These are phyloP conservation scores for Cherax quadricarinatus DNA, from an alignment of 1,140 invertebrate species.

Conservation along the genomic window DNA sequence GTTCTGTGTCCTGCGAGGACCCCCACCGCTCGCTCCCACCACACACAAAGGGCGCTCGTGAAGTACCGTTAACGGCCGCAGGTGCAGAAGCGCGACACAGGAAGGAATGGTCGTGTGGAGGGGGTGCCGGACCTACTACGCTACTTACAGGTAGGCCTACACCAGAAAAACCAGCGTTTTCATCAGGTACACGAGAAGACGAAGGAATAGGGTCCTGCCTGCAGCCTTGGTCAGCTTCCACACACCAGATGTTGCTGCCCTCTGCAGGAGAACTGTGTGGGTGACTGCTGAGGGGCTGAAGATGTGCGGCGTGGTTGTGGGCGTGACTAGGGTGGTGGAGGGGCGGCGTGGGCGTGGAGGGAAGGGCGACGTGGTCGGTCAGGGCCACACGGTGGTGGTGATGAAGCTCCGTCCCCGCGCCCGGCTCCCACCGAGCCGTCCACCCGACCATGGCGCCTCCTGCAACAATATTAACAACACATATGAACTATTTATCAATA, in stretches of 20 bases:
- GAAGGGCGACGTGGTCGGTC: constrained; percentile 1
- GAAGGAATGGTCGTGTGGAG: background rate
- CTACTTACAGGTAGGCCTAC: background rate
- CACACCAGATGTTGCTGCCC: background rate
- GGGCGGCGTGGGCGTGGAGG: background rate
- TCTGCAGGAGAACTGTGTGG: background rate
- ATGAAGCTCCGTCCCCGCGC: background rate
- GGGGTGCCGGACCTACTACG: background rate
- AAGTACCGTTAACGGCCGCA: constrained; percentile 4
- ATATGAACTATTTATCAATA: too few species aligned
- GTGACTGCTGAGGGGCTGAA: background rate
- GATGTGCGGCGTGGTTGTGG: constrained; percentile 17
- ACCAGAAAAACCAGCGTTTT: background rate
- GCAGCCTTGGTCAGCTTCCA: background rate
- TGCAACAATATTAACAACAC: constrained; percentile 27
- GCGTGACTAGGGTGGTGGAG: constrained; percentile 15
- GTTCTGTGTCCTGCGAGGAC: background rate
- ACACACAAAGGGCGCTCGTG: background rate
- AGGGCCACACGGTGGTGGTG: background rate
- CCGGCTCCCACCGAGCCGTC: constrained; percentile 18
- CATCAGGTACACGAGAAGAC: background rate
- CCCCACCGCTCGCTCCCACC: background rate
- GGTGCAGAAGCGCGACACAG: background rate
- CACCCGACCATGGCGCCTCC: constrained; percentile 49
- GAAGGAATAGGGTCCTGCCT: background rate